phyloP scores from a whole-genome alignment of 2,888 invertebrate genomes.

The Drosophila nigricruria region DNA sequence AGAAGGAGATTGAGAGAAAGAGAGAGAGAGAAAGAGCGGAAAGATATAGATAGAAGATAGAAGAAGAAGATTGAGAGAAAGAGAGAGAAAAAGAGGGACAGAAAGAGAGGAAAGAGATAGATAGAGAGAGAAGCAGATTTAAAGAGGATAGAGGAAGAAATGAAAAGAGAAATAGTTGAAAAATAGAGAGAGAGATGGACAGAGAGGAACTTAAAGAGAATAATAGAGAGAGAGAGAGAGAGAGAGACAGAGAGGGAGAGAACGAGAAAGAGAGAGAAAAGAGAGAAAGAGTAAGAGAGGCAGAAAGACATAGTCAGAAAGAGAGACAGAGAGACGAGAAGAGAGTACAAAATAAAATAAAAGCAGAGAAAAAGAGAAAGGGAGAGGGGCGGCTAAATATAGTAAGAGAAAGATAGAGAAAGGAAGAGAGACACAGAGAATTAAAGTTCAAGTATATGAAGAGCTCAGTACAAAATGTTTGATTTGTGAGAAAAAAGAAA shows the following conservation, averaged over 20 bases:
- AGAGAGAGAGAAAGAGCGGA: neutral
- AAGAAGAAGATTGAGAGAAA: neutral
- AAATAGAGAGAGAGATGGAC: neutral
- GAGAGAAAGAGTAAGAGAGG: neutral
- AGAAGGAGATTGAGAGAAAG: neutral
- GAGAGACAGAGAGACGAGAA: neutral
- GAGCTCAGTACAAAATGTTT: no score
- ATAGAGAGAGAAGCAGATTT: neutral
- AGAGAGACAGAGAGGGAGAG: neutral
- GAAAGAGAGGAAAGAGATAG: neutral
- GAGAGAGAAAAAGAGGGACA: neutral
- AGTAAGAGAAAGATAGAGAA: neutral
- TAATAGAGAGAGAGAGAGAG: neutral
- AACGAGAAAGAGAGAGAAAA: neutral
- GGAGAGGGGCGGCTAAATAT: no score
- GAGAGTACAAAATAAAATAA: no score
- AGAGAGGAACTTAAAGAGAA: neutral
- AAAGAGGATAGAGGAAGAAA: neutral
- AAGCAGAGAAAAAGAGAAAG: no score
- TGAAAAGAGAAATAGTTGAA: neutral
- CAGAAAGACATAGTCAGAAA: neutral
- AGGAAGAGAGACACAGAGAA: neutral
- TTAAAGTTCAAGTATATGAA: no score
- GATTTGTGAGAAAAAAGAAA: neutral
- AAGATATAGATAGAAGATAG: neutral